Percentiles rank a stretch among this genome's conserved stretches.
phyloP scores from a whole-genome alignment of 1,140 invertebrate species.

The Brachionus sp. region DNA sequence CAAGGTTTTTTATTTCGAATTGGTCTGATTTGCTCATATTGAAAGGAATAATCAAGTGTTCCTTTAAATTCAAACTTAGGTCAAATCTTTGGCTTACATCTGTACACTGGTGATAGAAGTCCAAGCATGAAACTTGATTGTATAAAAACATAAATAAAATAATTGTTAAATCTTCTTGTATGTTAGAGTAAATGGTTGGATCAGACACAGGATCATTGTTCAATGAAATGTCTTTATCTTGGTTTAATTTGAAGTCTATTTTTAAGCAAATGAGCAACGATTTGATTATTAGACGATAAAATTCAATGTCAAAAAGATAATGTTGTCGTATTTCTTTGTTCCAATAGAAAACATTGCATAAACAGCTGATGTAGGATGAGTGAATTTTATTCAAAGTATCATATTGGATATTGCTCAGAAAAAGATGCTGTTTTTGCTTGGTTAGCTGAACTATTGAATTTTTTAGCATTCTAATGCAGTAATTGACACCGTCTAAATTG shows the following conservation, averaged over 20 bases:
- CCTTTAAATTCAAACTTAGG: constrained; percentile 5
- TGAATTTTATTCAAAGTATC: constrained; percentile 13
- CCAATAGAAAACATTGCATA: constrained; percentile 32
- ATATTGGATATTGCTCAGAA: neutral
- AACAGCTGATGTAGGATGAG: neutral
- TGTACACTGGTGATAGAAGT: neutral
- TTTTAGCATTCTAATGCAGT: constrained; percentile 12
- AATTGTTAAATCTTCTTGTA: constrained; percentile 13
- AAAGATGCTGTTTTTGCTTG: neutral
- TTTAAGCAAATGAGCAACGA: constrained; percentile 10
- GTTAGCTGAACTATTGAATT: neutral
- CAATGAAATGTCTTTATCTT: constrained; percentile 5
- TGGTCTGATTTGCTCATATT: neutral
- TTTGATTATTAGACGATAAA: neutral
- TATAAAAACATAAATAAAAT: constrained; percentile 10
- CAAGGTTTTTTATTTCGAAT: constrained; percentile 2
- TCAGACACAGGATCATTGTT: neutral
- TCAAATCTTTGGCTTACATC: constrained; percentile 8
- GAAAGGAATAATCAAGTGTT: neutral
- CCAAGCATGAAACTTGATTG: constrained; percentile 17
- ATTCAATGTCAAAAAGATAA: constrained; percentile 25
- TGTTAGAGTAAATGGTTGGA: neutral
- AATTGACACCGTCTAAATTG: constrained; percentile 40
- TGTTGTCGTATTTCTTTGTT: constrained; percentile 21
- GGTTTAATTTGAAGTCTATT: neutral